Evolutionary conservation across 2,113 vertebrate species (phyloP).

Genomic region (Nothoprocta perdicaria): DNA sequence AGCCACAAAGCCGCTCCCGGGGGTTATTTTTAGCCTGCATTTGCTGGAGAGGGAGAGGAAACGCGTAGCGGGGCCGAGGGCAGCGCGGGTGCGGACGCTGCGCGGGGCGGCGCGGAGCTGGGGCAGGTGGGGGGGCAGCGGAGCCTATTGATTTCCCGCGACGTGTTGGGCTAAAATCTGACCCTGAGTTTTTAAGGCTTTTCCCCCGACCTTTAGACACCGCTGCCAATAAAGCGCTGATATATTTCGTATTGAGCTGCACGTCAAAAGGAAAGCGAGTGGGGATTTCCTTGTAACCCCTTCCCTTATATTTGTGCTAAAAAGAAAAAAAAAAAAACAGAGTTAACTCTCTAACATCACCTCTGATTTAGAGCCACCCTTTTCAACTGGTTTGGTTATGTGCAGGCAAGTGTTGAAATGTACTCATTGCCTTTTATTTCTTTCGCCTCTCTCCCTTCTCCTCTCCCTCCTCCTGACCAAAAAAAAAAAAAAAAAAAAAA

Average conservation of each 20-base stretch:
- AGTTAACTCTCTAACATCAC: not conserved
- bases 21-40: conserved; percentile 2
- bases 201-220: not conserved
- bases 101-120: not conserved
- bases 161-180: not conserved
- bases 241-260: not conserved
- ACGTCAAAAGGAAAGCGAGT: conserved; percentile 10
- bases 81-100: not conserved
- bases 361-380: conserved; percentile 39
- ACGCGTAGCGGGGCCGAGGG: not conserved
- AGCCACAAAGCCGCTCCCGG: not conserved
- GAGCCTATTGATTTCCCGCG: not conserved
- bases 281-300: not conserved
- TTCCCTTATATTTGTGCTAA: not conserved
- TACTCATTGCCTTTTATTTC: conserved; percentile 29
- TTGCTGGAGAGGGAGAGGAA: conserved; percentile 6
- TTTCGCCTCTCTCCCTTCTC: not conserved
- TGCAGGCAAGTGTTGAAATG: conserved; percentile 37
- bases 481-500: fast-evolving
- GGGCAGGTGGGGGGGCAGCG: too few species aligned
- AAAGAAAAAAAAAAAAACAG: not conserved
- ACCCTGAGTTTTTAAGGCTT: not conserved
- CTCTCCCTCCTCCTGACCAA: not conserved
- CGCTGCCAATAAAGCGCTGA: not conserved
- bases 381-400: not conserved